Evolutionary conservation across 2,797 vertebrate genomes (phyloP), one percentile per base, ranked within the genome.

Genomic region (Semotilus atromaculatus): DNA sequence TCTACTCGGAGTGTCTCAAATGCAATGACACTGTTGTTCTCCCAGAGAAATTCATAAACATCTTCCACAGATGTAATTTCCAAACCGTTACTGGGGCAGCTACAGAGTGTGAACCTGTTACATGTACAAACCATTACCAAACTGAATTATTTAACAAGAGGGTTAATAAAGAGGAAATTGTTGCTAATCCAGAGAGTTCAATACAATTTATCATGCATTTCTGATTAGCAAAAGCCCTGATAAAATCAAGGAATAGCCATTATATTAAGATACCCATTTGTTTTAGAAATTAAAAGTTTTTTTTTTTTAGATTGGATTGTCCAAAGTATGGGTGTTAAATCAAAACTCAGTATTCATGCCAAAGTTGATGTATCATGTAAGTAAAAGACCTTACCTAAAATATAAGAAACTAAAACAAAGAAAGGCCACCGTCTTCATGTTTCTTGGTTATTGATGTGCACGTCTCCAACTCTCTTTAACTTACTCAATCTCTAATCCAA

Each of bases 11-110:
- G 60, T 9, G 77, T 84, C 34, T 62, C 8, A 3, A 40, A 19
- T 4, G 53, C 86, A 23, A 77, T 81, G 53, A 55, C 40, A 34
- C 23, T 13, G 31, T 62, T 87, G 8, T 5, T 23, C 5, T 48
- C 26, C 86, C 82, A 85, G 16, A 87, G 55, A 48, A 45, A 26
- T 10, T 82, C 72, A 64, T 87, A 85, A 26, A 85, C 31, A 26
- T 83, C 38, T 23, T 5, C 26, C 7, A 29, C 53, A 62, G 36
- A 3, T 43, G 7, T 40, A 2, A 19, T 43, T 19, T 38, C n/a
- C 72, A 74, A 40, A 74, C 14, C 29, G 13, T 58, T 10, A 23
- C 7, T 48, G 16, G 48, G 48, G 48, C 5, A 18, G 48, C 16
- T 48, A 48, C 5, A 48, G 16, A 48, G 48, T 48, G 16, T 48